Base-by-base conservation (phyloP, 2,888 invertebrate genomes). In the Mythimna loreyi region DNA sequence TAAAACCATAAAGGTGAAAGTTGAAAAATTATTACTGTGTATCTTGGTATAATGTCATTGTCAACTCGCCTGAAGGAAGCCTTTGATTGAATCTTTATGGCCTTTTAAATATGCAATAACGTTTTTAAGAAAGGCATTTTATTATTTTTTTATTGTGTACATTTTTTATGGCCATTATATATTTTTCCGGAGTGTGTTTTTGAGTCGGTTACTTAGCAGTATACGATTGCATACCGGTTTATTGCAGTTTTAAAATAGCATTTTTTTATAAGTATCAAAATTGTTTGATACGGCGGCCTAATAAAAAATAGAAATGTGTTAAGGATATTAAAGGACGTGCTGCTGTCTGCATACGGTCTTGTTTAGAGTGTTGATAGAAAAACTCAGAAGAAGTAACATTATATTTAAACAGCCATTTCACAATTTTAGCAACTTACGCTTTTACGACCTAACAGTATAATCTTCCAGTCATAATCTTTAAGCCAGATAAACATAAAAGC, bases 401-500 rank as follows among this genome's bases (percentile, higher is more conserved):
- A 52, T 28, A n/a, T 43, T 11, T n/a, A 25, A 55, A 63, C 6
- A 21, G 13, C 5, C 11, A 11, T 40, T 63, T 33, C n/a, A 49
- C 28, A 25, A 43, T 53, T 58, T 33, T 11, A 75, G 33, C 13
- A 53, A 63, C 13, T 64, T 36, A 19, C 11, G 30, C 11, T 19
- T 40, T 55, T 25, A 65, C 23, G 40, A 74, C 16, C 21, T 33
- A 43, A 45, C 7, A 21, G 40, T n/a, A n/a, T n/a, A n/a, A n/a
- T n/a, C n/a, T n/a, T n/a, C n/a, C n/a, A n/a, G 4, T 19, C 11
- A 49, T 49, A 49, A 59, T 52, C 23, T 21, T 47, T 71, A 50
- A n/a, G 52, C 13, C 47, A 28, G 49, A 72, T 58, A 61, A 25
- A 23, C 23, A 40, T 40, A 58, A 65, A 78, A 49, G 23, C 16